phyloP scores from a whole-genome alignment of 2,888 invertebrate genomes.

The Hydrotaea cyrtoneurina region DNA sequence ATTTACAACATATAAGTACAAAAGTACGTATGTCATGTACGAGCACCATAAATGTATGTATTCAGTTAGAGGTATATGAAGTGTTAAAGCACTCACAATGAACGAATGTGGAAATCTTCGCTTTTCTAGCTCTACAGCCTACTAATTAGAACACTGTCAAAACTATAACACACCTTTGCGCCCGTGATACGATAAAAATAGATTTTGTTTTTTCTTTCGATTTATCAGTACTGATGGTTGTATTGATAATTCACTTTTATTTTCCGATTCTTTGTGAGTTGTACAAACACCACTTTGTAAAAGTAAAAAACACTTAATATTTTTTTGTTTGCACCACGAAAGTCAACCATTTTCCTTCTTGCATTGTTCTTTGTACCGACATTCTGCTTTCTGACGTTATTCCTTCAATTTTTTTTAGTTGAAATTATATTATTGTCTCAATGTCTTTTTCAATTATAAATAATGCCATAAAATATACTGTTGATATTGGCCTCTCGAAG shows the following conservation, averaged over 20 bases:
- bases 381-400: too few relatives aligned
- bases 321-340: constrained; percentile 9
- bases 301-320: constrained; percentile 28
- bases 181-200: constrained; percentile 18
- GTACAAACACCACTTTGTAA: neutral
- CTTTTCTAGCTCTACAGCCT: neutral
- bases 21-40: neutral
- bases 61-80: neutral
- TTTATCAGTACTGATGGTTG: neutral
- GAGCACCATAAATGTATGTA: too few relatives aligned
- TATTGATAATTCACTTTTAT: constrained; percentile 18
- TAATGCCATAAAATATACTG: neutral
- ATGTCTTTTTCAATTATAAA: neutral
- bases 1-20: neutral
- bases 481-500: too few relatives aligned
- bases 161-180: neutral
- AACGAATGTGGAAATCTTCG: neutral
- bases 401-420: neutral
- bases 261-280: neutral
- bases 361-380: neutral
- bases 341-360: neutral
- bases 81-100: constrained; percentile 17
- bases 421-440: neutral
- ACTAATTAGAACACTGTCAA: constrained; percentile 28
- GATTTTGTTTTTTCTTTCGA: constrained; percentile 25